Conservation (phyloP, 2,113 vertebrate genomes). For the Haplochromis burtoni region DNA sequence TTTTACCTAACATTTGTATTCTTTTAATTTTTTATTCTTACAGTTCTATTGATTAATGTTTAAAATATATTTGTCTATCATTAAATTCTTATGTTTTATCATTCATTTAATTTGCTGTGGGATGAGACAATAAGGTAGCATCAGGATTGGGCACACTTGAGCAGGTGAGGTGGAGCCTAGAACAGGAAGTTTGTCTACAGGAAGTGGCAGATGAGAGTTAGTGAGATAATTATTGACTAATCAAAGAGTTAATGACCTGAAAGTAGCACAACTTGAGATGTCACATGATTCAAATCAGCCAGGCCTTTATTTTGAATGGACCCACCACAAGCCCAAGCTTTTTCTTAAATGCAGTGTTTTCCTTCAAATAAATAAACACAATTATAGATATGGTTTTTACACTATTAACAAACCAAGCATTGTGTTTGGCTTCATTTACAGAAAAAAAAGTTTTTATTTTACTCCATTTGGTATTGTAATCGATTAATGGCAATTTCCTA, state of each 20-base stretch:
- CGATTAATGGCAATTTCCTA: background rate
- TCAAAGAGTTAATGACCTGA: background rate
- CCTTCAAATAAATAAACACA: background rate
- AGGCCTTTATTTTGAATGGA: background rate
- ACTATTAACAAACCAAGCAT: background rate
- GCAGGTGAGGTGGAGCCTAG: background rate
- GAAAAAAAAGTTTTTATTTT: background rate
- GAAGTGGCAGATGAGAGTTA: background rate
- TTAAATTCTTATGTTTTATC: background rate
- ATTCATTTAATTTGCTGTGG: background rate
- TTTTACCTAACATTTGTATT: background rate
- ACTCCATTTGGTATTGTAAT: background rate
- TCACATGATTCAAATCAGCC: background rate
- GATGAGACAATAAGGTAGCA: background rate
- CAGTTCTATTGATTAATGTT: background rate
- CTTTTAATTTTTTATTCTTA: background rate
- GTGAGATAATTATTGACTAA: background rate
- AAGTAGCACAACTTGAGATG: background rate
- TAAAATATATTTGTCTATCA: background rate
- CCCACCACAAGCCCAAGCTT: background rate
- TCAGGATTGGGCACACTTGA: background rate
- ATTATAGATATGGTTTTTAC: background rate
- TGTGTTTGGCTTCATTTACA: background rate
- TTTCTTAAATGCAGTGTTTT: background rate
- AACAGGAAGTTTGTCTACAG: background rate